phyloP scores from a whole-genome alignment of 2,113 vertebrate genomes.

The Martes martes region DNA sequence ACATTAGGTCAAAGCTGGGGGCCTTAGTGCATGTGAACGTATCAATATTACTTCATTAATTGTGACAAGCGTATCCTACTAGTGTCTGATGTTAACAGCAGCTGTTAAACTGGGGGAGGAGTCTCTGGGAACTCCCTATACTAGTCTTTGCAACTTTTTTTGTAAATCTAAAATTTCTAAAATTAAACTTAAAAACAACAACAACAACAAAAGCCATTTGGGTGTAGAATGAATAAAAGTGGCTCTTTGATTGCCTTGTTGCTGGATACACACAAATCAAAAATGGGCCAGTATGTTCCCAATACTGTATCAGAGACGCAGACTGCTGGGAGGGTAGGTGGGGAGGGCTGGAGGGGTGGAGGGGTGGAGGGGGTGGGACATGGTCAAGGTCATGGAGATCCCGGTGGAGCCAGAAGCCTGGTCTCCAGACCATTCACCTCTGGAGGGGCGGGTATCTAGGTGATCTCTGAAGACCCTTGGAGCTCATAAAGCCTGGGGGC shows the following conservation, averaged over 20 bases:
- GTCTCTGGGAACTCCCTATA: neutral
- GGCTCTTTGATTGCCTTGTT: neutral
- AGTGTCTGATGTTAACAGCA: neutral
- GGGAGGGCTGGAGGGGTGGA: too few species aligned
- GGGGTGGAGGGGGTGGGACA: neutral
- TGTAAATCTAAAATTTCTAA: neutral
- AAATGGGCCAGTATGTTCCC: neutral
- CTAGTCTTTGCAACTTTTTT: neutral
- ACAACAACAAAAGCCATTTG: neutral
- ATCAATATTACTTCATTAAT: neutral
- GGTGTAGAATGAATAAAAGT: neutral
- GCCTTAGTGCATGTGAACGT: accelerated
- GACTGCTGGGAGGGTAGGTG: neutral
- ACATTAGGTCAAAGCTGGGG: neutral
- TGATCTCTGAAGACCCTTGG: neutral
- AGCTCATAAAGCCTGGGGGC: neutral
- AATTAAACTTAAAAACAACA: neutral
- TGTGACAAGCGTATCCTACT: neutral
- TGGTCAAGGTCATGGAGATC: neutral
- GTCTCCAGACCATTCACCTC: neutral
- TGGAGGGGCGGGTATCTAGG: neutral
- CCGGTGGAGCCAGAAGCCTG: neutral
- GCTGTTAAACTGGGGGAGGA: too few species aligned
- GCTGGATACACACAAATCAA: neutral
- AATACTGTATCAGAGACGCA: constrained; percentile 36